These are phyloP conservation scores for Silurus glanis DNA, from an alignment of 2,113 vertebrate genomes.

Conservation along the genomic window DNA sequence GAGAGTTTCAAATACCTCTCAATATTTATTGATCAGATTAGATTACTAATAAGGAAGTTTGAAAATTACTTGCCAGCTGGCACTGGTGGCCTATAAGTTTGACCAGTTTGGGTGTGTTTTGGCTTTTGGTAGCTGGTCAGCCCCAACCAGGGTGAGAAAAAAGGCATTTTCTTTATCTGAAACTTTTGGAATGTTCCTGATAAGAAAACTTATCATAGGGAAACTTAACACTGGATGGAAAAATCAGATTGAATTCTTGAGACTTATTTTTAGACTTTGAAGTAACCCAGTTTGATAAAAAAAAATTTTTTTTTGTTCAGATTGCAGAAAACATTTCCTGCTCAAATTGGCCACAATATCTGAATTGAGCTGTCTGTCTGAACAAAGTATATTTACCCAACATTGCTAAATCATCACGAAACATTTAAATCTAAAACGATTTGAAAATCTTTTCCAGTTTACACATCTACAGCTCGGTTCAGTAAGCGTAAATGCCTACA, in stretches of 20 bases:
- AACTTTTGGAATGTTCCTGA: neutral
- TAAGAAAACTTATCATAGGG: neutral
- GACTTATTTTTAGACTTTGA: neutral
- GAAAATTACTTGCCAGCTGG: neutral
- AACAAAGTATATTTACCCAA: neutral
- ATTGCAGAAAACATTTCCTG: neutral
- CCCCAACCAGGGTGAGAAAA: neutral
- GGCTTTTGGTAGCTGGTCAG: neutral
- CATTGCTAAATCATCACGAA: neutral
- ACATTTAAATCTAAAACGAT: neutral
- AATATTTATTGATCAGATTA: neutral
- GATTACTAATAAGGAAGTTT: neutral
- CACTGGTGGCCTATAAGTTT: neutral
- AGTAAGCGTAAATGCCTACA: too few relatives aligned
- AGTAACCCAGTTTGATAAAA: neutral
- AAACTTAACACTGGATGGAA: neutral
- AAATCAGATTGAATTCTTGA: neutral
- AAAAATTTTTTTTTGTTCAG: neutral
- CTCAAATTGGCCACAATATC: neutral
- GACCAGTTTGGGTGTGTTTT: constrained; percentile 2
- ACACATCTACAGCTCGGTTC: neutral
- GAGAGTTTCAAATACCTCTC: neutral
- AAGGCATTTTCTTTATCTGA: neutral
- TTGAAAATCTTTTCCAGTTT: neutral
- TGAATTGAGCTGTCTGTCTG: neutral